phyloP scores from a whole-genome alignment of 1,140 invertebrate genomes.

The Philopotamus ludificatus region DNA sequence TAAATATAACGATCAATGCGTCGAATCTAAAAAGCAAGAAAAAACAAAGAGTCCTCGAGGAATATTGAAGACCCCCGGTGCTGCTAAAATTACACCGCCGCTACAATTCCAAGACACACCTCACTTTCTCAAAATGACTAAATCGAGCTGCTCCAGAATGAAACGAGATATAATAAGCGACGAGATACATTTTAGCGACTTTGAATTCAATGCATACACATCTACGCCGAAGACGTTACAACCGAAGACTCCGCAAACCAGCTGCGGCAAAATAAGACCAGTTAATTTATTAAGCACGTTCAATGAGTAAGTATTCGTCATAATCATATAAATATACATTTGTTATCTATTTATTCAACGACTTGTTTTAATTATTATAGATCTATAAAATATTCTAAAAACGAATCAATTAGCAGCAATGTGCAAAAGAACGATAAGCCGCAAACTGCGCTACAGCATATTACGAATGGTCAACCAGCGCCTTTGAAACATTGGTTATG shows the following conservation, averaged over 20 bases:
- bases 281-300: constrained; percentile 38
- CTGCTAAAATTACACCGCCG: constrained; percentile 49
- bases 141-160: too few relatives aligned
- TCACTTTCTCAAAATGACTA: constrained; percentile 19
- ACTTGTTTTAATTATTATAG: too few relatives aligned
- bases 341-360: too few relatives aligned
- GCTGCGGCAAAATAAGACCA: constrained; percentile 46
- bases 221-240: constrained; percentile 55
- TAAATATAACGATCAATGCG: constrained; percentile 49
- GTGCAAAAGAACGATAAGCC: neutral
- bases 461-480: constrained; percentile 52
- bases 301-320: constrained; percentile 37
- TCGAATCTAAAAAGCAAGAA: constrained; percentile 14
- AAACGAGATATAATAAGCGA: constrained; percentile 40
- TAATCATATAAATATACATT: constrained; percentile 1
- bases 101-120: constrained; percentile 52
- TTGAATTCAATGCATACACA: constrained; percentile 51
- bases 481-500: constrained; percentile 63
- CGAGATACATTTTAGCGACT: constrained; percentile 48
- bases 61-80: constrained; percentile 43
- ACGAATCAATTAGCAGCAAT: neutral
- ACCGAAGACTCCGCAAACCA: constrained; percentile 45
- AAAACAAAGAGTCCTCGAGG: constrained; percentile 45
- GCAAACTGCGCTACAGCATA: constrained; percentile 49
- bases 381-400: too few relatives aligned